Evolutionary conservation across 2,888 invertebrate species (phyloP).

Genomic region (Torymus texanus): DNA sequence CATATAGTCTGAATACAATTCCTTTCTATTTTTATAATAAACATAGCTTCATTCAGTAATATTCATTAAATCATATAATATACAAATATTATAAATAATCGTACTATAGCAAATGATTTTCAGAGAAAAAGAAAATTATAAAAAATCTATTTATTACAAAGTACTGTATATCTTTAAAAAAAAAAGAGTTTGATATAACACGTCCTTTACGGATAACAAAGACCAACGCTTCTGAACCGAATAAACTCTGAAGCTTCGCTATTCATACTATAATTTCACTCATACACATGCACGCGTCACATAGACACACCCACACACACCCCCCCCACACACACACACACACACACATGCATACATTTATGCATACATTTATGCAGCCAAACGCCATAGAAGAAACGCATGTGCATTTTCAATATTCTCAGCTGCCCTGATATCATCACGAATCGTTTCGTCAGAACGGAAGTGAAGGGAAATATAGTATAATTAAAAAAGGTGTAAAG

Average conservation of each 20-base stretch:
- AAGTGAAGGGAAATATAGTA: constrained; percentile 16
- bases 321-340: constrained; percentile 2
- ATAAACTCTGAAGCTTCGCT: constrained; percentile 40
- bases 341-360: neutral
- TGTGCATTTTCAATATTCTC: constrained; percentile 12
- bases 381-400: no score
- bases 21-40: constrained; percentile 26
- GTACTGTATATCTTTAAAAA: constrained; percentile 34
- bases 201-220: constrained; percentile 47
- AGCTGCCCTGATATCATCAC: constrained; percentile 30
- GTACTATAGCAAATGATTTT: constrained; percentile 37
- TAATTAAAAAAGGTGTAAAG: constrained; percentile 40
- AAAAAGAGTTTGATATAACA: constrained; percentile 42
- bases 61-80: constrained; percentile 49
- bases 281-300: neutral
- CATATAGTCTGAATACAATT: constrained; percentile 8
- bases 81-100: constrained; percentile 38
- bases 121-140: constrained; percentile 39
- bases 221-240: constrained; percentile 31
- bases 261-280: constrained; percentile 15
- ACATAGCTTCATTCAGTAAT: neutral
- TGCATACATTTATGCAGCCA: neutral
- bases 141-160: constrained; percentile 24
- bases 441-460: constrained; percentile 24
- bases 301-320: neutral